These are phyloP conservation scores for Muntiacus reevesi DNA, from an alignment of 2,113 vertebrate species.

Conservation along the genomic window DNA sequence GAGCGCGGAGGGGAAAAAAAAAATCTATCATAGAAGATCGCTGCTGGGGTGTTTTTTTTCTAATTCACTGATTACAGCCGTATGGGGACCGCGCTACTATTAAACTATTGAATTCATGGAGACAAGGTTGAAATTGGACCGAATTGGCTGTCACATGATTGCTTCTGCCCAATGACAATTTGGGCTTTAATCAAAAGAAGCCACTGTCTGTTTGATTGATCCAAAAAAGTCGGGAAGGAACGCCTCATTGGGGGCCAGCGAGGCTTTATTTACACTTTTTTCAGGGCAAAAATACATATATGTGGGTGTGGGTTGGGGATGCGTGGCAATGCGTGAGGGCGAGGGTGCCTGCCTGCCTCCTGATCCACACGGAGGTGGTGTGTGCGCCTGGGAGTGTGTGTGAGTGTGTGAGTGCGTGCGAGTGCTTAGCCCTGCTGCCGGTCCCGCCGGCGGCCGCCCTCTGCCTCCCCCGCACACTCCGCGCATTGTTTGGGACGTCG, in stretches of 20 bases:
- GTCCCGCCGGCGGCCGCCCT: constrained; percentile 78
- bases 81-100: constrained; percentile 97
- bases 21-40: constrained; percentile 92
- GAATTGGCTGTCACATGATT: constrained; percentile 99
- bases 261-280: constrained; percentile 95
- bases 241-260: constrained; percentile 94
- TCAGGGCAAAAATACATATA: constrained; percentile 75
- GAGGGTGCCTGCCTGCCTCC: constrained; percentile 73
- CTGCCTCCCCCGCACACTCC: constrained; percentile 87
- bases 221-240: constrained; percentile 96
- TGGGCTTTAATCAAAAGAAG: constrained; percentile 99
- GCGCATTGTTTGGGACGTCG: constrained; percentile 94
- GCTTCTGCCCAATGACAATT: constrained; percentile 99
- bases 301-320: constrained; percentile 57
- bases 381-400: constrained; percentile 35
- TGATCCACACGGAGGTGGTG: constrained; percentile 65
- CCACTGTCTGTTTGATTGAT: constrained; percentile 99
- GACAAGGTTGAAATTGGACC: constrained; percentile 99
- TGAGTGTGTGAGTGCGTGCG: not conserved
- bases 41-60: constrained; percentile 90
- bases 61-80: constrained; percentile 96
- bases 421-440: constrained; percentile 60
- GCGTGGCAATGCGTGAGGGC: constrained; percentile 50
- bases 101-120: constrained; percentile 98
- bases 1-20: constrained; percentile 79